Evolutionary conservation across 2,113 vertebrate genomes (phyloP), one percentile per base, ranked within the genome.

Genomic region (Dascyllus trimaculatus): DNA sequence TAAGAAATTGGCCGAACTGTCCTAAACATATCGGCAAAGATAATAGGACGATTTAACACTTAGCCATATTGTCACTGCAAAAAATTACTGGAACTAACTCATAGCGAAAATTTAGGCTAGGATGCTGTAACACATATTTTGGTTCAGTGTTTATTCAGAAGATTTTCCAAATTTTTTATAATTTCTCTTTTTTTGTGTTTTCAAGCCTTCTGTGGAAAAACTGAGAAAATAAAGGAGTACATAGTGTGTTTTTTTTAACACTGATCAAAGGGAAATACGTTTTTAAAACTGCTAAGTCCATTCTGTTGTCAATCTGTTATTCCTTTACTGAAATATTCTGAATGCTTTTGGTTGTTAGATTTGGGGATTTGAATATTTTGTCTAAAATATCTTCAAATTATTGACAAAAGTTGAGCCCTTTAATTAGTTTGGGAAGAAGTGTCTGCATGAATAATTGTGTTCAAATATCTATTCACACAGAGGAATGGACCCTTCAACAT

Each of bases 291-390:
- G 14, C 40, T 43, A 43, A 15, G 26, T 51, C 29, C 4, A 2
- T 46, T 71, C 22, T 17, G 11, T 5, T 51, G 19, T 62, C 24
- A 78, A 62, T 77, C 52, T 60, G 3, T 60, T 58, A 2, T 66
- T 24, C 10, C 15, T 65, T 65, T 57, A 17, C 22, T 59, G 11
- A n/a, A 69, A 19, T 69, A 43, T 53, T 71, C n/a, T 61, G 19
- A 56, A 58, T 67, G 26, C 51, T 45, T 11, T 59, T 61, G 66
- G 52, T 13, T n/a, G 32, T 70, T 67, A 8, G 22, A 19, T 4
- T 48, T 14, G 29, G 25, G 51, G 48, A 57, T 57, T 19, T 4
- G 1, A 71, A 58, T 62, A 11, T 69, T 11, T 21, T 67, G 38
- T 76, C 4, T 22, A 3, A 63, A 66, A 19, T 11, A 15, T 5